These are phyloP conservation scores for Morpho helenor DNA, from an alignment of 2,888 invertebrate species.

Conservation along the genomic window DNA sequence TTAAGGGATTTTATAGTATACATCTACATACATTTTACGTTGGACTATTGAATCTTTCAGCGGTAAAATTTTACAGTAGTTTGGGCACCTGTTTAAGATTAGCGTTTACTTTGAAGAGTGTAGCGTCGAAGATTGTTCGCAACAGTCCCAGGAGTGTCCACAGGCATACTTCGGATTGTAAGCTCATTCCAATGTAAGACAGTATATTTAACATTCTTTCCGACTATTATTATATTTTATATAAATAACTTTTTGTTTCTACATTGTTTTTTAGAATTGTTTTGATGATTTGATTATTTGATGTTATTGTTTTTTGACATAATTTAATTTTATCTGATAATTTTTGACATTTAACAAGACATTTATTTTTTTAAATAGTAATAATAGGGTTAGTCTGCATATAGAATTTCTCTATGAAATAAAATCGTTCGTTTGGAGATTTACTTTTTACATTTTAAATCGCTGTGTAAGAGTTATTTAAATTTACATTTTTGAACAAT, in stretches of 20 bases:
- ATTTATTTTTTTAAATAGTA: too few species aligned
- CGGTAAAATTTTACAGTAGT: constrained; percentile 11
- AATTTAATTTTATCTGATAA: background rate
- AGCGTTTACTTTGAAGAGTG: constrained; percentile 73
- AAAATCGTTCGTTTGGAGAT: too few species aligned
- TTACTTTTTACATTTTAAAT: too few species aligned
- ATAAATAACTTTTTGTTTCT: constrained; percentile 4
- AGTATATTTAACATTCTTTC: constrained; percentile 57
- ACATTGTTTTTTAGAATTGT: constrained; percentile 13
- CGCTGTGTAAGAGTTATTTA: too few species aligned
- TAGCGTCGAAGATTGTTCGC: constrained; percentile 74
- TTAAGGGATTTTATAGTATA: background rate
- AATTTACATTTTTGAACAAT: too few species aligned
- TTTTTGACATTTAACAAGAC: background rate
- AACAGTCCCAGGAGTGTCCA: constrained; percentile 74
- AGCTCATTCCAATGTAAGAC: constrained; percentile 66
- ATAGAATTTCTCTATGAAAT: too few species aligned
- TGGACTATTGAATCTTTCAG: constrained; percentile 15
- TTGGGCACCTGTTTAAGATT: constrained; percentile 70
- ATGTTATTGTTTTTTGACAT: background rate
- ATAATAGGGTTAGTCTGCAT: too few species aligned
- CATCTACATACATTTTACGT: background rate
- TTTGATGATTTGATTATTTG: background rate
- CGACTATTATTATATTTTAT: constrained; percentile 5
- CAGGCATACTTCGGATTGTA: constrained; percentile 72